A percentile compares a stretch with the other conserved stretches of the same genome.
phyloP scores from a whole-genome alignment of 2,888 invertebrate genomes.

The Girardia tigrina region DNA sequence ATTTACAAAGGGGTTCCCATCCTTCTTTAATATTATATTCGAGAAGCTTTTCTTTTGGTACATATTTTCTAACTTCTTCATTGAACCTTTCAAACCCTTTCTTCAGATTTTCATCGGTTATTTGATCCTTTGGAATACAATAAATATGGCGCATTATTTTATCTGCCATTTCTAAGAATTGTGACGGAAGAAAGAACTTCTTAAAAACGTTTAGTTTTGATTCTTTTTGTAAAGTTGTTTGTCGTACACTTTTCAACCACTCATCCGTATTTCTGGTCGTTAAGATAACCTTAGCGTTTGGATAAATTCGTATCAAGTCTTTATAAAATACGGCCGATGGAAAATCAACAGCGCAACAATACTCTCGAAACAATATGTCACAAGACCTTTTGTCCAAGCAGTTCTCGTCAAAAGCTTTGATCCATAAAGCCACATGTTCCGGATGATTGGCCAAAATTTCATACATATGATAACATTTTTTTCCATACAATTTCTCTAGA shows the following conservation, averaged over 20 bases:
- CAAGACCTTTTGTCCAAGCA: background rate
- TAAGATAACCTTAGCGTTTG: background rate
- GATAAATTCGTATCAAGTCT: background rate
- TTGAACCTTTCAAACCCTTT: no score
- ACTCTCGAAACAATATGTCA: background rate
- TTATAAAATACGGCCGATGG: background rate
- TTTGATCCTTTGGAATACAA: no score
- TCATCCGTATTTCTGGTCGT: background rate
- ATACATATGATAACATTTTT: background rate
- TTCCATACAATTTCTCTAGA: background rate
- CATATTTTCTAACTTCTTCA: constrained; percentile 27
- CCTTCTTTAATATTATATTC: constrained; percentile 34
- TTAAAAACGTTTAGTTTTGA: no score
- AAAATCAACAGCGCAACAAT: background rate
- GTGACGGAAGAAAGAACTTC: no score
- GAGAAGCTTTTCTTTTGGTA: constrained; percentile 26
- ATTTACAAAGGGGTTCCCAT: constrained; percentile 35
- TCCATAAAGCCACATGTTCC: background rate
- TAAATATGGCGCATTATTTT: no score
- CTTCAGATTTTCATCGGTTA: no score
- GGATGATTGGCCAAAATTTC: background rate
- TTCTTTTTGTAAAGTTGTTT: no score
- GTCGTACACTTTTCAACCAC: background rate
- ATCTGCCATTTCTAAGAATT: no score
- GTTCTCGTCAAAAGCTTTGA: background rate